phyloP scores from a whole-genome alignment of 2,113 vertebrate species.

The Odontesthes bonariensis region DNA sequence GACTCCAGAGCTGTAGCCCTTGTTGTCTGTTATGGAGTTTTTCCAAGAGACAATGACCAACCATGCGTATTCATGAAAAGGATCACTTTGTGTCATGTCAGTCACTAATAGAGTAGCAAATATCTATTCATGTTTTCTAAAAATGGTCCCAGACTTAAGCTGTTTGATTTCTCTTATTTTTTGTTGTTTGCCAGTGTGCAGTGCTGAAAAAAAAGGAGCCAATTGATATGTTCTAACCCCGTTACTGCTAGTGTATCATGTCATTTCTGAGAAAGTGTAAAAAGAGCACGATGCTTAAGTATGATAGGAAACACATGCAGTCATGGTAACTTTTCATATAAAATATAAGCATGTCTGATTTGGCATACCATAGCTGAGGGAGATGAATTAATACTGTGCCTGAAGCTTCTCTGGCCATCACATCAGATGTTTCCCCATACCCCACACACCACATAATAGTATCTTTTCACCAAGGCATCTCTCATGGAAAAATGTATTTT shows the following conservation, averaged over 20 bases:
- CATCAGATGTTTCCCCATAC: conserved; percentile 30
- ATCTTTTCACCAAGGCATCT: conserved; percentile 55
- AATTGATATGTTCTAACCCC: conserved; percentile 48
- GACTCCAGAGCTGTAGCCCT: neutral
- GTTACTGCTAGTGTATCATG: conserved; percentile 38
- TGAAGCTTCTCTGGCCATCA: conserved; percentile 41
- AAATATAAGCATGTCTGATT: conserved; percentile 40
- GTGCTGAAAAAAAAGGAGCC: conserved; percentile 40
- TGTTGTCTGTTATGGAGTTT: neutral
- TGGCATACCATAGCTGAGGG: conserved; percentile 23
- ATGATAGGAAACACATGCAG: conserved; percentile 51
- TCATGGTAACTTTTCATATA: conserved; percentile 34
- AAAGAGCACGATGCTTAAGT: conserved; percentile 20
- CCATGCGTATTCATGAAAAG: conserved; percentile 10
- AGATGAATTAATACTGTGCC: conserved; percentile 45
- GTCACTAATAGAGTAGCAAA: conserved; percentile 41
- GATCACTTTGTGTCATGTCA: conserved; percentile 18
- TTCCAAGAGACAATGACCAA: conserved; percentile 25
- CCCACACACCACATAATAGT: conserved; percentile 67
- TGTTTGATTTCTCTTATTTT: conserved; percentile 27
- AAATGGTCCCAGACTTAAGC: conserved; percentile 45
- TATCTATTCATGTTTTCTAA: conserved; percentile 27
- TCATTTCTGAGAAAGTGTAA: conserved; percentile 28
- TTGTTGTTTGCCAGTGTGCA: conserved; percentile 9
- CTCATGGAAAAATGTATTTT: conserved; percentile 64